Evolutionary conservation across 2,113 vertebrate genomes (phyloP).

Genomic region (Cyprinodon brontotheroides): DNA sequence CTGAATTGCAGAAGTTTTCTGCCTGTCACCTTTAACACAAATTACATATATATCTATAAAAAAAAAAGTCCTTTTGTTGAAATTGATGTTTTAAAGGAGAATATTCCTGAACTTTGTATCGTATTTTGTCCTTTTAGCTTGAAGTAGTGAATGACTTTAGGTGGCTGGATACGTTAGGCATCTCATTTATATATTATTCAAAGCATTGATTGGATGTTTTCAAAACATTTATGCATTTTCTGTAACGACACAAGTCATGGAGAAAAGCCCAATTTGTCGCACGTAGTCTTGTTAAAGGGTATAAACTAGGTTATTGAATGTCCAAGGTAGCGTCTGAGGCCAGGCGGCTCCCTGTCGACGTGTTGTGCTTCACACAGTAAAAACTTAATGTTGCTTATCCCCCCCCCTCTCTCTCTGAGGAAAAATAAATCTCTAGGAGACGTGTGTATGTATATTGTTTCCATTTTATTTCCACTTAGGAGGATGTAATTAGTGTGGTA

Average conservation of each 20-base stretch:
- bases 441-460: constrained; percentile 78
- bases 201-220: constrained; percentile 74
- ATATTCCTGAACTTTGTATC: constrained; percentile 71
- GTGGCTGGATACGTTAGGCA: constrained; percentile 73
- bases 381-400: constrained; percentile 71
- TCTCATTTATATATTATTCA: constrained; percentile 70
- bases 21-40: constrained; percentile 63
- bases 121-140: constrained; percentile 80
- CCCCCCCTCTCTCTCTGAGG: constrained; percentile 19
- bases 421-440: constrained; percentile 72
- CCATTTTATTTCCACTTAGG: constrained; percentile 72
- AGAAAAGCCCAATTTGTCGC: constrained; percentile 67
- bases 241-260: constrained; percentile 70
- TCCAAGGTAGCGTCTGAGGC: constrained; percentile 67
- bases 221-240: constrained; percentile 75
- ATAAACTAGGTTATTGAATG: constrained; percentile 72
- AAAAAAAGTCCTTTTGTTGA: constrained; percentile 60
- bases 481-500: constrained; percentile 82
- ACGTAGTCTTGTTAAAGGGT: constrained; percentile 54
- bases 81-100: constrained; percentile 71
- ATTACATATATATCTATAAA: constrained; percentile 18
- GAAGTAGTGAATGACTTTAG: constrained; percentile 80
- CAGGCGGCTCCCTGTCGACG: constrained; percentile 58
- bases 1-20: constrained; percentile 64
- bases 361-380: constrained; percentile 77